Evolutionary conservation across 1,140 invertebrate genomes (phyloP).

Genomic region (Meloidogyne hapla): DNA sequence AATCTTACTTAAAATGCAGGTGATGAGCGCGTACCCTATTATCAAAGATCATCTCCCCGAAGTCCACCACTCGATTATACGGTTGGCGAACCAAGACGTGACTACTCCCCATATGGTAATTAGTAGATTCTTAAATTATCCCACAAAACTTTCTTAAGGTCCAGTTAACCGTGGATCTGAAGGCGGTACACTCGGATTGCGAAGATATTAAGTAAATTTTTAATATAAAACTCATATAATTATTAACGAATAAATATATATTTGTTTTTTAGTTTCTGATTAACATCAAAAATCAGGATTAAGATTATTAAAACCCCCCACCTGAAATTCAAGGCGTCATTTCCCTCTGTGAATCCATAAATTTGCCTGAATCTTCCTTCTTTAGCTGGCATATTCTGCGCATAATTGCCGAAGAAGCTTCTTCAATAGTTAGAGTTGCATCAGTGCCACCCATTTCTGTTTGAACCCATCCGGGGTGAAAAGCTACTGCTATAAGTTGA

Average conservation of each 20-base stretch:
- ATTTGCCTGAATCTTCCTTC: conserved; percentile 24
- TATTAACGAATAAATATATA: too few relatives aligned
- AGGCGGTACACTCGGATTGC: not conserved
- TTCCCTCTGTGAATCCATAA: conserved; percentile 3
- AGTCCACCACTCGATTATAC: conserved; percentile 2
- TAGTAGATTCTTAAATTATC: not conserved
- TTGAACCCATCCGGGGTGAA: conserved; percentile 28
- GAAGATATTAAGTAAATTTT: not conserved
- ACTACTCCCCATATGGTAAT: not conserved
- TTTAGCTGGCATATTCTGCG: conserved; percentile 11
- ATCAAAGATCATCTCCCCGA: not conserved
- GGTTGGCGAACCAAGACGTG: not conserved
- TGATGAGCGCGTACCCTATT: not conserved
- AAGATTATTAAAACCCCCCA: too few relatives aligned
- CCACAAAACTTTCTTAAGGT: not conserved
- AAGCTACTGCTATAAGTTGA: conserved; percentile 17
- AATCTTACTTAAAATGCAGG: not conserved
- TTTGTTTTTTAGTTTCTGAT: too few relatives aligned
- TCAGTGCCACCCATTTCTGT: conserved; percentile 29
- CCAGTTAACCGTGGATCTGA: not conserved
- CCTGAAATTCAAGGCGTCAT: not conserved
- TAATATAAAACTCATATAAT: too few relatives aligned
- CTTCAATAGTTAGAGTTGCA: conserved; percentile 4
- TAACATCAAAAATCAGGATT: too few relatives aligned
- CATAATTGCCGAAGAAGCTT: conserved; percentile 12